These are phyloP conservation scores for Apaloderma vittatum DNA, from an alignment of 2,113 vertebrate species.

Conservation along the genomic window DNA sequence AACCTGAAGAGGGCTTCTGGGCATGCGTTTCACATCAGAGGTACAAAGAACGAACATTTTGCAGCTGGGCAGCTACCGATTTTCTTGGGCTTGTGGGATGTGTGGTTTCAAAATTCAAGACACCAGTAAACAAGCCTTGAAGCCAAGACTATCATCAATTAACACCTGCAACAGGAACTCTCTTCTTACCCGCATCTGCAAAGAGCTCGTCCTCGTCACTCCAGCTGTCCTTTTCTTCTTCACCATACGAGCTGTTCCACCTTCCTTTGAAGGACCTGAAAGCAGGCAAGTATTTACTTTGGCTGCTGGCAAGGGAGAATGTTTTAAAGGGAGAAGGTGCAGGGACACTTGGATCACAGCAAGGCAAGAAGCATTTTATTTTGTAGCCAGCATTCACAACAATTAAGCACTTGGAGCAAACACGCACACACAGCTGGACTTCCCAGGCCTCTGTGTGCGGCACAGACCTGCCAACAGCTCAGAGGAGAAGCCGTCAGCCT, in stretches of 20 bases:
- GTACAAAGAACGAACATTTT: neutral
- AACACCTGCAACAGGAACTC: neutral
- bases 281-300: neutral
- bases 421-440: no score
- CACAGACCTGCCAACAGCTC: neutral
- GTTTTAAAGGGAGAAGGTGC: neutral
- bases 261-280: slow-evolving; percentile 53
- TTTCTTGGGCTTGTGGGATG: neutral
- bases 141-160: neutral
- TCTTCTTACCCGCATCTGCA: slow-evolving; percentile 52
- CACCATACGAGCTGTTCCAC: slow-evolving; percentile 11
- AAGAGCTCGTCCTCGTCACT: slow-evolving; percentile 81
- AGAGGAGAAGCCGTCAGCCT: neutral
- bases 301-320: neutral
- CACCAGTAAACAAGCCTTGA: neutral
- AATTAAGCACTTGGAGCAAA: neutral
- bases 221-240: slow-evolving; percentile 80
- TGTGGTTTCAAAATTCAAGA: neutral
- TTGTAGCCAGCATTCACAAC: neutral
- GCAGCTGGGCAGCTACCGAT: fast-evolving
- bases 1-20: neutral
- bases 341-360: neutral
- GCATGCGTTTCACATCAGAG: neutral
- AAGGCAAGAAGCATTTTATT: no score
- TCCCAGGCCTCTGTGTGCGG: neutral